Conservation (phyloP, 2,888 invertebrate genomes). For the Apamea sordens region DNA sequence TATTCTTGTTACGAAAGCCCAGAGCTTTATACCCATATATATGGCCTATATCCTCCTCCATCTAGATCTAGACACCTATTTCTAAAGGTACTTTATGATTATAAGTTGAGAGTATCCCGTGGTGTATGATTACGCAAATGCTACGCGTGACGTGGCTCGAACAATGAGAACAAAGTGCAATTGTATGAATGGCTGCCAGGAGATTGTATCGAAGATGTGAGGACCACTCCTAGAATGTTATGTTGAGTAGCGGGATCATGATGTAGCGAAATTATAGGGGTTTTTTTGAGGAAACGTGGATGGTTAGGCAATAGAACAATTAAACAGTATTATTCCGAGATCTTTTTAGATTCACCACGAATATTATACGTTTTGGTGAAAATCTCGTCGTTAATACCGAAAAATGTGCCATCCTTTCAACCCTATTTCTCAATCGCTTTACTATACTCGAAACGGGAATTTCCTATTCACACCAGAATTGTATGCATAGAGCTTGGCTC, state of each 20-base stretch:
- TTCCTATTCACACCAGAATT: neutral
- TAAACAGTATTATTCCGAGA: neutral
- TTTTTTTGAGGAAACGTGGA: neutral
- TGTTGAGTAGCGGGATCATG: constrained; percentile 21
- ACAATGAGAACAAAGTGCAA: constrained; percentile 58
- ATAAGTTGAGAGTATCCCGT: constrained; percentile 38
- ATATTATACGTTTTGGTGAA: too few species aligned
- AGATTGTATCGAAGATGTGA: constrained; percentile 46
- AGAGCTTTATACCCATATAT: neutral
- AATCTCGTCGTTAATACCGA: too few species aligned
- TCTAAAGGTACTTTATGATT: constrained; percentile 29
- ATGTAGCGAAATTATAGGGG: constrained; percentile 16
- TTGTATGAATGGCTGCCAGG: constrained; percentile 51
- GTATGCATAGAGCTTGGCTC: neutral
- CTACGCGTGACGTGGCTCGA: constrained; percentile 51
- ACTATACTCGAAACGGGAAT: neutral
- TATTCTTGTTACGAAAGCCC: constrained; percentile 10
- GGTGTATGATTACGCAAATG: constrained; percentile 62
- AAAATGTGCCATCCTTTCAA: neutral
- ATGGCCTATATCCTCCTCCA: constrained; percentile 9
- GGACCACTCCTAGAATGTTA: constrained; percentile 45
- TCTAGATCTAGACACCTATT: constrained; percentile 23
- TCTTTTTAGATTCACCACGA: neutral
- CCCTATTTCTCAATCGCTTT: too few species aligned
- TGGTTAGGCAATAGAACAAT: neutral